Evolutionary conservation across 2,888 invertebrate species (phyloP).

Genomic region (Pilophorus perplexus): DNA sequence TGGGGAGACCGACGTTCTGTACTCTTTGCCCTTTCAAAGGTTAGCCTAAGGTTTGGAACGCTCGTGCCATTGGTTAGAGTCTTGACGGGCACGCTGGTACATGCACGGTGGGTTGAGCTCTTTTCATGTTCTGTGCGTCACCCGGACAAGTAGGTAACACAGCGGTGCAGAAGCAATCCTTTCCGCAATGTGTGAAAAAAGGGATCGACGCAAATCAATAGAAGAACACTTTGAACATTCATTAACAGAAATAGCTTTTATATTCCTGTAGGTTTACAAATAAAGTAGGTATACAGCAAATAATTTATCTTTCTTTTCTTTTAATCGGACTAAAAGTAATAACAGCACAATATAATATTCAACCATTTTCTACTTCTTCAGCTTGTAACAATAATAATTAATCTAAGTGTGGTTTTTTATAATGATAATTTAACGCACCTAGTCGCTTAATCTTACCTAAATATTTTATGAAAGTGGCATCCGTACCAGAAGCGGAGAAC

Average conservation of each 20-base stretch:
- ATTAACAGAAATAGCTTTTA: slow-evolving; percentile 46
- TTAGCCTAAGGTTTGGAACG: too few species aligned
- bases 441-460: slow-evolving; percentile 44
- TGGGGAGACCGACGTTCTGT: too few species aligned
- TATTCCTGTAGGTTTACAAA: slow-evolving; percentile 46
- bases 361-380: slow-evolving; percentile 44
- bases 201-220: too few species aligned
- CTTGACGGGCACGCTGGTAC: too few species aligned
- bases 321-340: slow-evolving; percentile 46
- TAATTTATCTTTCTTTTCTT: slow-evolving; percentile 42
- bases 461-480: slow-evolving; percentile 39
- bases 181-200: too few species aligned
- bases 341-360: slow-evolving; percentile 47
- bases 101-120: too few species aligned
- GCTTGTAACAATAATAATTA: slow-evolving; percentile 46
- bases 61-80: too few species aligned
- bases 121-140: too few species aligned
- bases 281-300: slow-evolving; percentile 44
- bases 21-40: too few species aligned
- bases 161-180: too few species aligned
- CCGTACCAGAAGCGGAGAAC: slow-evolving; percentile 35
- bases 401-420: slow-evolving; percentile 46
- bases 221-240: slow-evolving; percentile 26
- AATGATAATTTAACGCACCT: slow-evolving; percentile 46
- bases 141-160: too few species aligned